A percentile compares a stretch with the other conserved stretches of the same genome.
phyloP scores from a whole-genome alignment of 2,797 vertebrate species.

The Enteromius unitaeniatus region DNA sequence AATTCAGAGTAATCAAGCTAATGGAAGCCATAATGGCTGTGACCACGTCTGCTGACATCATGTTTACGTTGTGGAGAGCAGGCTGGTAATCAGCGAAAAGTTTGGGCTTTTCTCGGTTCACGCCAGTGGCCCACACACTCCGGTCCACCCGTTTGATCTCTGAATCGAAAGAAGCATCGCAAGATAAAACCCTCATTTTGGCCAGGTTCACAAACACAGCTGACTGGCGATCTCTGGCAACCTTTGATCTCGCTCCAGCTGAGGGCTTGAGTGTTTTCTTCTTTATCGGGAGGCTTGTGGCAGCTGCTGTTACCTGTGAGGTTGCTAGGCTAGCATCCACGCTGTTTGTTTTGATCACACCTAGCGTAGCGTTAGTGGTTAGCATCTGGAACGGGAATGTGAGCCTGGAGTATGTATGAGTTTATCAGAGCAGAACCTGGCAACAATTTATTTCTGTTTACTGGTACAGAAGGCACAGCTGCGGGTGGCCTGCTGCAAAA shows the following conservation, averaged over 20 bases:
- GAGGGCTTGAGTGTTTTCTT: conserved; percentile 6
- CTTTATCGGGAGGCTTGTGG: conserved; percentile 20
- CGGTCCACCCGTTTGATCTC: conserved; percentile 51
- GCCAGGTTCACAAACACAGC: conserved; percentile 28
- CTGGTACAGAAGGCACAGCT: conserved; percentile 21
- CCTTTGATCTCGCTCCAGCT: conserved; percentile 24
- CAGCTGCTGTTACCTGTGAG: conserved; percentile 18
- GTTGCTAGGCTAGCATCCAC: conserved; percentile 35
- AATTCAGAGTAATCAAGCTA: conserved; percentile 70
- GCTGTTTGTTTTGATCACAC: conserved; percentile 65
- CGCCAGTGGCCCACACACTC: conserved; percentile 64
- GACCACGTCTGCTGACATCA: conserved; percentile 64
- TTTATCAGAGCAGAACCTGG: conserved; percentile 47
- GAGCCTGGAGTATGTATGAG: conserved; percentile 45
- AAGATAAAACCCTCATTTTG: conserved; percentile 40
- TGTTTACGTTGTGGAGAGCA: conserved; percentile 72
- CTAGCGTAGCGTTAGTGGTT: conserved; percentile 42
- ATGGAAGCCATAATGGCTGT: conserved; percentile 68
- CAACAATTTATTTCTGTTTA: conserved; percentile 50
- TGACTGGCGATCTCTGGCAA: not conserved
- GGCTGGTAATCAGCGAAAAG: conserved; percentile 70
- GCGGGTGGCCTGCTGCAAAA: conserved; percentile 55
- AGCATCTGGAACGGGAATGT: conserved; percentile 56
- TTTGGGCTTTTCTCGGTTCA: conserved; percentile 63
- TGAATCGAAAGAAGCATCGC: conserved; percentile 37